phyloP scores from a whole-genome alignment of 2,888 invertebrate species.

The Marronus borbonicus region DNA sequence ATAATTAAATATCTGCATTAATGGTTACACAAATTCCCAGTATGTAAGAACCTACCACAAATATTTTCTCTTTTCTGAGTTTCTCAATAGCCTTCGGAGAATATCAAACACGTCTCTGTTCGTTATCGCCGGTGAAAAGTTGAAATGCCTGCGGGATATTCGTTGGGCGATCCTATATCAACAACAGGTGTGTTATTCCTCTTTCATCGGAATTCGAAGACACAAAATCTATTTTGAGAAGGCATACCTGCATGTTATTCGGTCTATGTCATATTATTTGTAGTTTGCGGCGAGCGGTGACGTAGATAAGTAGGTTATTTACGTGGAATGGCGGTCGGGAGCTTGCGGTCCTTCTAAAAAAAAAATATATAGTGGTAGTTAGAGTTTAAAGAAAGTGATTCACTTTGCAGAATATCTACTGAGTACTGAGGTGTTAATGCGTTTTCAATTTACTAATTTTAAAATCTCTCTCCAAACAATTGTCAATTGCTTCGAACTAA shows the following conservation, averaged over 20 bases:
- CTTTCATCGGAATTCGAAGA: slow-evolving; percentile 38
- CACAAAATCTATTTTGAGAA: slow-evolving; percentile 30
- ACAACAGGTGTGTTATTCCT: slow-evolving; percentile 36
- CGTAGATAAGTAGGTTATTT: slow-evolving; percentile 29
- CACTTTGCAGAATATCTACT: too few species aligned
- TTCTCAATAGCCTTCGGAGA: neutral
- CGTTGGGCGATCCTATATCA: slow-evolving; percentile 23
- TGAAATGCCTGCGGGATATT: slow-evolving; percentile 8
- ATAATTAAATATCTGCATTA: too few species aligned
- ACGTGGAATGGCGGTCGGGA: neutral
- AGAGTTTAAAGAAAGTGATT: too few species aligned
- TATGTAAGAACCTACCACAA: neutral
- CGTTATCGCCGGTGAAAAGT: neutral
- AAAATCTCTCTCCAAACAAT: too few species aligned
- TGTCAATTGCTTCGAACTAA: too few species aligned
- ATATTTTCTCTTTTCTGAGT: neutral
- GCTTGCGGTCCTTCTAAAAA: neutral
- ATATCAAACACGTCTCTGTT: neutral
- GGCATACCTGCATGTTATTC: slow-evolving; percentile 7
- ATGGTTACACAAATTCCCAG: neutral
- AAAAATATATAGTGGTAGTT: too few species aligned
- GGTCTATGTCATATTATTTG: slow-evolving; percentile 33
- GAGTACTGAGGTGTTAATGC: too few species aligned
- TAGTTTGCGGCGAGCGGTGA: slow-evolving; percentile 22
- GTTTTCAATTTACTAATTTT: too few species aligned